Evolutionary conservation across 2,113 vertebrate genomes (phyloP), one percentile per base, ranked within the genome.

Genomic region (Onychorhynchus coronatus): DNA sequence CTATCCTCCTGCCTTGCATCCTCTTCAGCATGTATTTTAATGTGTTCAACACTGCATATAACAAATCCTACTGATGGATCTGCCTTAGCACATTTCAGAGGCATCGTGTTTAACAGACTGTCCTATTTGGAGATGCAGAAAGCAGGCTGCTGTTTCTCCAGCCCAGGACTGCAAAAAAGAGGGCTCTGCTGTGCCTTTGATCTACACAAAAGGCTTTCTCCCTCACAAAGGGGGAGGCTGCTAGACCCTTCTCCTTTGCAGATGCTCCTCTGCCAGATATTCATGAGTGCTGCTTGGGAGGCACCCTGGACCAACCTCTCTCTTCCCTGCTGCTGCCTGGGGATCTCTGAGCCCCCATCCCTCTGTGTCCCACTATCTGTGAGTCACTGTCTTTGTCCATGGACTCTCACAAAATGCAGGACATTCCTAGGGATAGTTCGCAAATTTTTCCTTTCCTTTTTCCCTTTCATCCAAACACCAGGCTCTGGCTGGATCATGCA

Each of bases 401-500:
- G 0, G 33, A 10, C 44, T 70, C 33, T 61, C 9, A 22, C 7
- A 9, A 67, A 75, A 25, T 0, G 0, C n/a, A 67, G 61, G 30
- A 23, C 25, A 8, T 63, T 79, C 31, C 20, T 46, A 82, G 24
- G 33, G 66, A 59, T 7, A 37, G 30, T 21, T 77, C 41, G 71
- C 12, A 6, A 24, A 6, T 42, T 58, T 66, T 75, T 17, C 52
- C 28, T 39, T 78, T 46, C 41, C 18, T 50, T 93, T 81, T 79
- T 5, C 12, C 19, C 35, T 44, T 50, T 66, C 7, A 10, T 50
- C 33, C 56, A 56, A 35, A 41, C 1, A 1, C 15, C 62, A 86
- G 56, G 18, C n/a, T 79, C 62, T 2, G 3, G 27, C 14, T 4
- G 11, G 15, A 50, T 61, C 4, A 0, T 31, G 20, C 0, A 0